Percentiles rank a stretch among this genome's conserved stretches.
phyloP scores from a whole-genome alignment of 2,888 invertebrate species.

The Harpalus rubripes region DNA sequence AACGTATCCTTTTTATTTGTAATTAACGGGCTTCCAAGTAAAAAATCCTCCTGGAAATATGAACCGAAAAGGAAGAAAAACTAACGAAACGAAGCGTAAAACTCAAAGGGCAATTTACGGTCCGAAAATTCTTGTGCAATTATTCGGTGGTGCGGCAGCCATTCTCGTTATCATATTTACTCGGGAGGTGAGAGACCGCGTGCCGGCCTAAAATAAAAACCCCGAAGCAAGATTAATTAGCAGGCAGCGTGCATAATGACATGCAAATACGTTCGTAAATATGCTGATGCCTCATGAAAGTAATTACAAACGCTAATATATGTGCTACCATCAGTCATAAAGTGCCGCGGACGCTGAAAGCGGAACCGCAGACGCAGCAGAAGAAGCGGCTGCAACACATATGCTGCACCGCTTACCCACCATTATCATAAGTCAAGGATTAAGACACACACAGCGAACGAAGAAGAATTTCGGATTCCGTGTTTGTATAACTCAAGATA shows the following conservation, averaged over 20 bases:
- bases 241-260: constrained; percentile 58
- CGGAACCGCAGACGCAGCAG: constrained; percentile 27
- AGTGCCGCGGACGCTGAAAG: background rate
- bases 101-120: constrained; percentile 64
- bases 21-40: constrained; percentile 28
- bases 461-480: too few species aligned
- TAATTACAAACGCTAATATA: constrained; percentile 66
- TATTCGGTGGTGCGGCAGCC: constrained; percentile 24
- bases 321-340: constrained; percentile 64
- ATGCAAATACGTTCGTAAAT: constrained; percentile 67
- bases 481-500: too few species aligned
- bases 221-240: constrained; percentile 64
- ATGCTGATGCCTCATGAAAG: constrained; percentile 66
- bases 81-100: constrained; percentile 49
- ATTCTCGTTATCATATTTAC: constrained; percentile 60
- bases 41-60: constrained; percentile 9
- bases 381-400: constrained; percentile 35
- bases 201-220: constrained; percentile 45
- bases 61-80: constrained; percentile 39
- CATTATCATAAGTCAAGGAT: background rate
- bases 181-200: constrained; percentile 23
- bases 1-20: constrained; percentile 33
- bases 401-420: constrained; percentile 18
- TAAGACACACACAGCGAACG: too few species aligned
- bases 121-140: constrained; percentile 52